phyloP scores from a whole-genome alignment of 1,140 invertebrate species.

The Neodiprion fabricii region DNA sequence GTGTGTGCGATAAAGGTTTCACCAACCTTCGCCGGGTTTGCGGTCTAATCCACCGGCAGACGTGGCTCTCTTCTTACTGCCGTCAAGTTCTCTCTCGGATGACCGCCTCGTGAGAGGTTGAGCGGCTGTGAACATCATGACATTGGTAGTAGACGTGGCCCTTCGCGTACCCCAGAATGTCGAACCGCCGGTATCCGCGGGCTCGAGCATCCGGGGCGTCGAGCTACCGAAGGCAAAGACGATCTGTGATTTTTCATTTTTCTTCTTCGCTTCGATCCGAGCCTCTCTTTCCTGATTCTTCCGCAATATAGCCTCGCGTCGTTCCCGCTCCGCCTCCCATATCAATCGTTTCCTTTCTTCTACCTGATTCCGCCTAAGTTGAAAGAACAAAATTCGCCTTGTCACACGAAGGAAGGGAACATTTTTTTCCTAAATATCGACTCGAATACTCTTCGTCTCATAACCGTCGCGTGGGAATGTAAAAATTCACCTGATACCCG shows the following conservation, averaged over 20 bases:
- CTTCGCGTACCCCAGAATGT: slow-evolving; percentile 81
- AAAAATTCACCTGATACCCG: no score
- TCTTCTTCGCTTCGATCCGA: slow-evolving; percentile 76
- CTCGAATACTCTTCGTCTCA: background rate
- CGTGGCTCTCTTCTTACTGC: slow-evolving; percentile 81
- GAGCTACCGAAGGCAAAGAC: slow-evolving; percentile 90
- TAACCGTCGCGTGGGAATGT: no score
- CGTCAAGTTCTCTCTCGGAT: slow-evolving; percentile 81
- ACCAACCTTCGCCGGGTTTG: slow-evolving; percentile 72
- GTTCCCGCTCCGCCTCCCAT: slow-evolving; percentile 84
- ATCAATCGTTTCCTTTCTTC: slow-evolving; percentile 87
- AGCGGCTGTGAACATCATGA: slow-evolving; percentile 72
- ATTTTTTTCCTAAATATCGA: background rate
- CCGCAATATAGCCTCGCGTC: slow-evolving; percentile 82
- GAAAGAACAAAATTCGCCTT: background rate
- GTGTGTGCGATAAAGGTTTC: no score
- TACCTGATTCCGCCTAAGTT: slow-evolving; percentile 68
- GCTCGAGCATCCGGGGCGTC: slow-evolving; percentile 84
- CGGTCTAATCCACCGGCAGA: slow-evolving; percentile 77
- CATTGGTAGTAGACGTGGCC: slow-evolving; percentile 87
- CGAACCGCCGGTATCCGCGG: slow-evolving; percentile 76
- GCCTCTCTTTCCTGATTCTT: slow-evolving; percentile 86
- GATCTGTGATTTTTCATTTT: slow-evolving; percentile 68
- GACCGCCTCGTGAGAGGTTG: slow-evolving; percentile 80
- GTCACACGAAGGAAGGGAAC: background rate